Percentiles rank a stretch among this genome's conserved stretches.
phyloP scores from a whole-genome alignment of 2,888 invertebrate species.

The Apantesis nais region DNA sequence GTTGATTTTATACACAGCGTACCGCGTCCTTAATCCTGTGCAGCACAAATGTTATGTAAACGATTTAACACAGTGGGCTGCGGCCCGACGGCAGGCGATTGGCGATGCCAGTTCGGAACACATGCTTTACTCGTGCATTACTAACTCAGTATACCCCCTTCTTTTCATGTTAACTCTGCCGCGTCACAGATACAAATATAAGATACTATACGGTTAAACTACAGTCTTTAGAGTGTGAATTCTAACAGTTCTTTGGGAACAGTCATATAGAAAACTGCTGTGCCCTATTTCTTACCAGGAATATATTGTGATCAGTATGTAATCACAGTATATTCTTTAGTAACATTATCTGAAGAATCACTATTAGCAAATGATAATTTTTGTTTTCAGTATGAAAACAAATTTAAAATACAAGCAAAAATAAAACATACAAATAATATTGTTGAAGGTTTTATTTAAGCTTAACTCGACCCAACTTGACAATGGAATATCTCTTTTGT shows the following conservation, averaged over 20 bases:
- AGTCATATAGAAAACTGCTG: background rate
- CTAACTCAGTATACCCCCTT: too few species aligned
- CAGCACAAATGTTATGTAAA: background rate
- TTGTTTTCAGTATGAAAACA: background rate
- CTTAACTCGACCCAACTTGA: conserved; percentile 2
- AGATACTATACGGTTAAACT: background rate
- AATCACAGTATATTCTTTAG: background rate
- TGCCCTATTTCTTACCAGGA: background rate
- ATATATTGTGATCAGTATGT: background rate
- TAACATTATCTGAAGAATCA: background rate
- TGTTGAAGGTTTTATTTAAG: conserved; percentile 6
- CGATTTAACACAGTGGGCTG: background rate
- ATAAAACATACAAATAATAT: background rate
- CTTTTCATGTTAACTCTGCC: background rate
- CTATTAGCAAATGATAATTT: background rate
- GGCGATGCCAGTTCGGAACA: background rate
- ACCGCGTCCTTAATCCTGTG: background rate
- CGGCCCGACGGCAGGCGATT: background rate
- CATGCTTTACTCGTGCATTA: background rate
- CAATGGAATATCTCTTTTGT: conserved; percentile 7
- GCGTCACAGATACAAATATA: background rate
- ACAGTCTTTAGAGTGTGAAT: background rate
- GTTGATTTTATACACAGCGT: background rate
- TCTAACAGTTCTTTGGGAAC: background rate
- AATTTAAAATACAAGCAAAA: too few species aligned